Evolutionary conservation across 92 coral and sea anemone genomes (phyloP).

Genomic region (Plumapathes pennacea): DNA sequence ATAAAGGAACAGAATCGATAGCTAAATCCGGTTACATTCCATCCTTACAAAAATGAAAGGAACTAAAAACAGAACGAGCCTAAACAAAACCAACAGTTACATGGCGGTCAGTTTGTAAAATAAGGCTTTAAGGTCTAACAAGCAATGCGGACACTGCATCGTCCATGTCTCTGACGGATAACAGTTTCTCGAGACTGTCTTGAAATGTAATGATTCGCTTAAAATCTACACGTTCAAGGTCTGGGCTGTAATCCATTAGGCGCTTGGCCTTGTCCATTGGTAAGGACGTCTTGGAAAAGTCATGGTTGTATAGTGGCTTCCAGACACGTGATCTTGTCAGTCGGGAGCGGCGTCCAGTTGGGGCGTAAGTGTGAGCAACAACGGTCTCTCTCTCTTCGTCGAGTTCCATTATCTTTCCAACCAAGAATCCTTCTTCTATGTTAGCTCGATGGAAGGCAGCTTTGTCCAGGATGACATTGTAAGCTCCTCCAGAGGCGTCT

Average conservation of each 20-base stretch:
- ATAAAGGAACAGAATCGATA: no score
- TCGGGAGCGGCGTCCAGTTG: slow-evolving; percentile 1
- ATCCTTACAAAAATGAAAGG: no score
- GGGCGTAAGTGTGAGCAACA: slow-evolving; percentile 10
- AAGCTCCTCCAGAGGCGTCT: slow-evolving; percentile 16
- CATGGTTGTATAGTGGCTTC: slow-evolving; percentile 1
- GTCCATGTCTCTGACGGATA: slow-evolving; percentile 11
- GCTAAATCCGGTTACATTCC: no score
- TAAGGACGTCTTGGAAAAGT: neutral
- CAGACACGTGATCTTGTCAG: slow-evolving; percentile 8
- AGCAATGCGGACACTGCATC: neutral
- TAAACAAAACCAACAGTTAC: no score
- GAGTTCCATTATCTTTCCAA: slow-evolving; percentile 8
- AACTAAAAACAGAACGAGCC: no score
- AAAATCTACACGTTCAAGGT: slow-evolving; percentile 8
- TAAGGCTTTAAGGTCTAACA: no score
- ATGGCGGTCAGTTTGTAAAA: no score
- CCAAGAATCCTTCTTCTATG: neutral
- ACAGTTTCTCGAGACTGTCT: slow-evolving; percentile 3
- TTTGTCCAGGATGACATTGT: slow-evolving; percentile 6
- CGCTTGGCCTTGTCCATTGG: slow-evolving; percentile 9
- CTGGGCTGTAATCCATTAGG: slow-evolving; percentile 2
- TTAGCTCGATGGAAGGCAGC: neutral
- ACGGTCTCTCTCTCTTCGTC: slow-evolving; percentile 1
- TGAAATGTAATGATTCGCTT: neutral